These are phyloP conservation scores for Gobio occitaniae DNA, from an alignment of 2,797 vertebrate genomes.

Conservation along the genomic window DNA sequence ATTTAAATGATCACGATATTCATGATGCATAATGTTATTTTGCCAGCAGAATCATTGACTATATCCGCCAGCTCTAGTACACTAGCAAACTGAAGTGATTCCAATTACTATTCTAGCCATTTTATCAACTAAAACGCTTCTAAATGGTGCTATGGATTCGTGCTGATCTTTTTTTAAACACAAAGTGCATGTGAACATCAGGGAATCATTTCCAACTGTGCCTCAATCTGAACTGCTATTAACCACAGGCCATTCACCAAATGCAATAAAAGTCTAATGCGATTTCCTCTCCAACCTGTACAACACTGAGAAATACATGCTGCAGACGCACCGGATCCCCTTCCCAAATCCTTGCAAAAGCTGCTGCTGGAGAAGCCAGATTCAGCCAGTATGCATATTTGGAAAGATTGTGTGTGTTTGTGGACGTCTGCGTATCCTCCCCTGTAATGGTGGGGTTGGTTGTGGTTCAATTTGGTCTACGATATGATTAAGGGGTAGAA, in stretches of 20 bases:
- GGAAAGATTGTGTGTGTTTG: conserved; percentile 46
- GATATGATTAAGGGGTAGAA: conserved; percentile 57
- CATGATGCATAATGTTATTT: background rate
- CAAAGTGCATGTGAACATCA: conserved; percentile 23
- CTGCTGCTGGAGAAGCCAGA: background rate
- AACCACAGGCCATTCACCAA: conserved; percentile 33
- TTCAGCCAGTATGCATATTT: conserved; percentile 33
- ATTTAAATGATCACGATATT: conserved; percentile 6
- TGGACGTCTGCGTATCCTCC: conserved; percentile 43
- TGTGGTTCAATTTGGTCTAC: conserved; percentile 55
- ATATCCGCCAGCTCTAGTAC: background rate
- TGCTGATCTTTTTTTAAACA: conserved; percentile 2
- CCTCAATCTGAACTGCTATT: conserved; percentile 35
- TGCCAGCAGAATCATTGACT: background rate
- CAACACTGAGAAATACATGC: conserved; percentile 13
- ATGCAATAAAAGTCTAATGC: conserved; percentile 35
- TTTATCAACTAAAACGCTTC: conserved; percentile 18
- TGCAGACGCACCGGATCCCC: background rate
- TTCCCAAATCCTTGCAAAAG: conserved; percentile 19
- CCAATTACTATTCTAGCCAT: background rate
- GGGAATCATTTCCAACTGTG: conserved; percentile 19
- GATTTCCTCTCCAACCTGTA: conserved; percentile 31
- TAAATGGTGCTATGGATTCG: conserved; percentile 1
- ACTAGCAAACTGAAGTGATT: background rate
- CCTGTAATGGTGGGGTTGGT: conserved; percentile 59